Percentiles rank a stretch among this genome's conserved stretches.
phyloP scores from a whole-genome alignment of 2,888 invertebrate genomes.

The Lordiphosa andalusiaca region DNA sequence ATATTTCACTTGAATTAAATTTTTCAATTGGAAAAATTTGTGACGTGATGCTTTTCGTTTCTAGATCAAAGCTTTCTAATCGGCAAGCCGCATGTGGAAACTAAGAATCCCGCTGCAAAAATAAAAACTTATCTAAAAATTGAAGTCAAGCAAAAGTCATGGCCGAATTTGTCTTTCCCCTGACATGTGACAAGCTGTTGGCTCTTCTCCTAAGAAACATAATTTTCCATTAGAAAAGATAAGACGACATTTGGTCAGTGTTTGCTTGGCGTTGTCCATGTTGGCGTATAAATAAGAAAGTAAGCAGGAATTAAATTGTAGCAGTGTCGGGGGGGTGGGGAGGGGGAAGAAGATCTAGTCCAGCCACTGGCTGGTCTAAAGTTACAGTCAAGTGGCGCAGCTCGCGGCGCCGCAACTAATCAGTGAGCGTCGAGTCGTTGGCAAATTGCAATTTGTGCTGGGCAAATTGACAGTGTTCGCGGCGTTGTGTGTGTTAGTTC shows the following conservation, averaged over 20 bases:
- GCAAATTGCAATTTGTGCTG: constrained; percentile 44
- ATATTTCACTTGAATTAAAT: too few relatives aligned
- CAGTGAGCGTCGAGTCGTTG: constrained; percentile 22
- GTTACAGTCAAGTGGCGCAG: constrained; percentile 27
- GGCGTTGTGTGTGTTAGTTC: too few relatives aligned
- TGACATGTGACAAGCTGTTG: constrained; percentile 26
- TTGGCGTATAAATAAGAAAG: constrained; percentile 54
- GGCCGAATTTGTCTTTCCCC: constrained; percentile 2
- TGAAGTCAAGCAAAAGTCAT: constrained; percentile 40
- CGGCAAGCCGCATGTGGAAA: too few relatives aligned
- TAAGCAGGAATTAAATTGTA: constrained; percentile 35
- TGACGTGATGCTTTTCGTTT: too few relatives aligned
- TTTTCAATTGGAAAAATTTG: too few relatives aligned
- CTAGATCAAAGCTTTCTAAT: too few relatives aligned
- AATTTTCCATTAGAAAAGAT: constrained; percentile 56
- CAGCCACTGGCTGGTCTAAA: constrained; percentile 13
- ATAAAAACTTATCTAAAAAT: constrained; percentile 44
- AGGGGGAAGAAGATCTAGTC: constrained; percentile 9
- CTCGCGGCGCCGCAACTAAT: constrained; percentile 42
- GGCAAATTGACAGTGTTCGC: constrained; percentile 5
- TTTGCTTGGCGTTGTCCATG: constrained; percentile 14
- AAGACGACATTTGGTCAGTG: constrained; percentile 33
- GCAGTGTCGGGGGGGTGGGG: too few relatives aligned
- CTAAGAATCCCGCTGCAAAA: not conserved
- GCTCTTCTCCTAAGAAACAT: constrained; percentile 39